phyloP scores from a whole-genome alignment of 2,888 invertebrate genomes.

The Polyommatus icarus region DNA sequence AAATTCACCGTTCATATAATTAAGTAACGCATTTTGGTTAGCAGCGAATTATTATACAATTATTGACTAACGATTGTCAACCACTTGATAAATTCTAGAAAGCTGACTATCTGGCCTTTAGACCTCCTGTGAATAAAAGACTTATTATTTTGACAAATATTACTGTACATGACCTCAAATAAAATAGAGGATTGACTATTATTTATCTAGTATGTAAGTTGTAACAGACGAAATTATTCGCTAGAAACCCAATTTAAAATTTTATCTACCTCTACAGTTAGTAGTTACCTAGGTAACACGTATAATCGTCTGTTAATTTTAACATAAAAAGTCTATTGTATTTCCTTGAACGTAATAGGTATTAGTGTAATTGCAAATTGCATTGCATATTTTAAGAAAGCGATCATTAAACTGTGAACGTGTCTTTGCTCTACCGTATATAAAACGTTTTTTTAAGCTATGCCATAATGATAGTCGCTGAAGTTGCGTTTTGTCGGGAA shows the following conservation, averaged over 20 bases:
- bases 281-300: not conserved
- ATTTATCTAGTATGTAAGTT: not conserved
- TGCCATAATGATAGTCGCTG: no score
- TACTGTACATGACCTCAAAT: not conserved
- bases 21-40: not conserved
- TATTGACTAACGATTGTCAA: no score
- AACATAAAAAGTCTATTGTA: not conserved
- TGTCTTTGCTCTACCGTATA: no score
- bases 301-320: not conserved
- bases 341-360: not conserved
- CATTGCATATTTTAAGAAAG: not conserved
- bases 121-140: not conserved
- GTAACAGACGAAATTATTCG: not conserved
- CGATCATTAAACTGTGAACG: not conserved
- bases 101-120: not conserved
- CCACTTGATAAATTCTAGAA: not conserved
- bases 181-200: no score
- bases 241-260: not conserved
- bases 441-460: no score
- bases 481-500: not conserved
- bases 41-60: not conserved
- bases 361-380: not conserved
- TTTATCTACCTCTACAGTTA: slow-evolving; percentile 2
- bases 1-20: no score
- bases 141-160: not conserved